Conservation (phyloP, 2,888 invertebrate species). For the Diaphora mendica region DNA sequence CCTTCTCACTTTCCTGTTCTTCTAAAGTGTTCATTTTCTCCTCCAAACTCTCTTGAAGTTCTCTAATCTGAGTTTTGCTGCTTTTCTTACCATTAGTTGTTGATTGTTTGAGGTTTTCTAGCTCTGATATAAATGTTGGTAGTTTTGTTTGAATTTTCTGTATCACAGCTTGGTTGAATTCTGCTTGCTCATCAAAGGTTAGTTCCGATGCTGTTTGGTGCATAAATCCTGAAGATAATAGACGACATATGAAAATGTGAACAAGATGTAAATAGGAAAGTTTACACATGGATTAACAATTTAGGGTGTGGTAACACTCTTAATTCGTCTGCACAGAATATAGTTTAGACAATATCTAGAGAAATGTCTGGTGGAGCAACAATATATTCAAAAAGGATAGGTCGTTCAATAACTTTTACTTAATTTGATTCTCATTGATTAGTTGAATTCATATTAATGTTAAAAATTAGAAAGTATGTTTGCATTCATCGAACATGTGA, state of each 20-base stretch:
- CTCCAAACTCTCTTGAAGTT: conserved; percentile 71
- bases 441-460: not conserved
- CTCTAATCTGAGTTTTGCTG: conserved; percentile 62
- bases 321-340: too few relatives aligned
- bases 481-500: too few relatives aligned
- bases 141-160: conserved; percentile 73
- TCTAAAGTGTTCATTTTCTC: conserved; percentile 70
- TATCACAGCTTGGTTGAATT: conserved; percentile 76
- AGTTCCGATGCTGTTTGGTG: conserved; percentile 71
- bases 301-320: too few relatives aligned
- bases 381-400: not conserved
- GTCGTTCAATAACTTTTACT: too few relatives aligned
- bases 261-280: not conserved
- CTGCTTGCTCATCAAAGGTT: conserved; percentile 77
- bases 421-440: not conserved
- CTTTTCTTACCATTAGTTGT: conserved; percentile 50
- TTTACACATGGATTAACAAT: not conserved
- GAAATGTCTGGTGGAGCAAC: too few relatives aligned
- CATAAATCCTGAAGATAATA: conserved; percentile 68
- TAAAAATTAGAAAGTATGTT: too few relatives aligned
- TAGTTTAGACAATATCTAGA: too few relatives aligned
- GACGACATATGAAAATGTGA: not conserved
- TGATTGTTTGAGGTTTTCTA: conserved; percentile 64
- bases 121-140: conserved; percentile 65
- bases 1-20: conserved; percentile 77